Evolutionary conservation across 2,113 vertebrate genomes (phyloP).

Genomic region (Electrona antarctica): DNA sequence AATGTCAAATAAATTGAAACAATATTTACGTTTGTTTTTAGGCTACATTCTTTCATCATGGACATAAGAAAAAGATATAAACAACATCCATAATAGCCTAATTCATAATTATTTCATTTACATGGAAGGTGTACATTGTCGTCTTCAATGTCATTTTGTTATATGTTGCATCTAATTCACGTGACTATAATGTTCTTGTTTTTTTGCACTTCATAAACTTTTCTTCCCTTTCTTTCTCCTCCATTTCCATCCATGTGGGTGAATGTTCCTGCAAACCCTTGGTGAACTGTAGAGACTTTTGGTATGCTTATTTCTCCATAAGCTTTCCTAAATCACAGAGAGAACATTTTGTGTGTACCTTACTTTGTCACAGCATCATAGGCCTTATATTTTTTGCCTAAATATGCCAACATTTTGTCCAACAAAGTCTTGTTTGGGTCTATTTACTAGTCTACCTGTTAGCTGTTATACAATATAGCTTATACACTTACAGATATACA

Average conservation of each 20-base stretch:
- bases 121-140: conserved; percentile 1
- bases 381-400: not conserved
- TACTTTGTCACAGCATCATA: not conserved
- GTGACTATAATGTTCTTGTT: conserved; percentile 62
- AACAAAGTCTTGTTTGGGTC: not conserved
- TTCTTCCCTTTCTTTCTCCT: conserved; percentile 78
- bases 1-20: not conserved
- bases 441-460: not conserved
- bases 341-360: not conserved
- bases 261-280: conserved; percentile 87
- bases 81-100: too few species aligned
- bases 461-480: not conserved
- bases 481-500: not conserved
- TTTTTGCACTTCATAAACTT: conserved; percentile 71
- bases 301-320: conserved; percentile 85
- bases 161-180: conserved; percentile 54
- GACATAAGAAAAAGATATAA: too few species aligned
- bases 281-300: conserved; percentile 89
- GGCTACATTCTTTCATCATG: too few species aligned
- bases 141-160: conserved; percentile 53
- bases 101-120: not conserved
- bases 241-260: conserved; percentile 86
- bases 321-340: conserved; percentile 80
- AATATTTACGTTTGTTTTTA: not conserved
- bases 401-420: not conserved